Base-by-base conservation (phyloP, 2,888 invertebrate species). In the Pyrocoelia pectoralis region DNA sequence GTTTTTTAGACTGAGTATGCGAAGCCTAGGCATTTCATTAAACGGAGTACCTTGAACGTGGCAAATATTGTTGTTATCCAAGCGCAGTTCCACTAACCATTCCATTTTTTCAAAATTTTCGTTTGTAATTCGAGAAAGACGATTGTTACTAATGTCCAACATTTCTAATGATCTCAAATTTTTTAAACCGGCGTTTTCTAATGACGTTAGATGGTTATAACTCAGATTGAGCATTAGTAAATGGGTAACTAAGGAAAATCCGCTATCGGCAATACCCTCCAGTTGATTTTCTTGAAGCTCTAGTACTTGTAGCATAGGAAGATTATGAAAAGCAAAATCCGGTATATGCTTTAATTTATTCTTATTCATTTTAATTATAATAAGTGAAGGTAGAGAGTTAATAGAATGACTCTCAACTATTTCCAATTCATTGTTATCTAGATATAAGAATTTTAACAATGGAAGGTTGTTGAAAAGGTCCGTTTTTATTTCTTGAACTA, bases 21-120 rank as follows among this genome's bases (percentile, higher is more conserved):
- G 87, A n/a, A 95, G 78, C 60, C 94, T 85, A 1, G 93, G 90
- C 94, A 95, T 94, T 18, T 87, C 88, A 76, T 92, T 89, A 78
- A 95, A 94, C 1, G 93, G 92, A 19, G 89, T 86, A 1, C 91
- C 93, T 73, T 89, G 88, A 54, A 95, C 89, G 50, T 87, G 86
- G 77, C 95, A 95, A 72, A 95, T 89, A 65, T 87, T 84, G 81
- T 95, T 95, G 79, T 92, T 89, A 77, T 94, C 93, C 83, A 95
- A 85, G 84, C 91, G 91, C 3, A 95, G 80, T 77, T 95, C 94
- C 0, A 95, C 92, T 56, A 95, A 82, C 90, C 94, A 94, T 77
- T 93, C 93, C 85, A 95, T 88, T 56, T 88, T 86, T 65, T 89
- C 87, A 70, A 92, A 85, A 67, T 87, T 88, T n/a, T 88, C 85